phyloP scores from a whole-genome alignment of 2,113 vertebrate species.

The Bungarus multicinctus region DNA sequence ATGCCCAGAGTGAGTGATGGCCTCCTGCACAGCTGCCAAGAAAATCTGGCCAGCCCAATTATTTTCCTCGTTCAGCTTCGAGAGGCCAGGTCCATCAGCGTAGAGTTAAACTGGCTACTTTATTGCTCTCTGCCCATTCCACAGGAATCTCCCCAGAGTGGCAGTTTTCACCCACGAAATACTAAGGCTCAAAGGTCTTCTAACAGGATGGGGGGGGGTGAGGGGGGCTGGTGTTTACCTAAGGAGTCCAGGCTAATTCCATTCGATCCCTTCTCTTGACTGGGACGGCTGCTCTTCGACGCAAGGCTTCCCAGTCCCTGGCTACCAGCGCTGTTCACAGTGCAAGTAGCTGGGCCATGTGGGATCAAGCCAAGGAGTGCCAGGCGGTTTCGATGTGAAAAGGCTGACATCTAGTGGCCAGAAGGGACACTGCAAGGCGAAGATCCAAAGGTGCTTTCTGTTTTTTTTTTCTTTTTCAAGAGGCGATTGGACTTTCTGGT shows the following conservation, averaged over 20 bases:
- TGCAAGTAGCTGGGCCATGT: fast-evolving
- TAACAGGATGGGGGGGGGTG: no score
- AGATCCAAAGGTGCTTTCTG: no score
- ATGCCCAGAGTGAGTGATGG: background rate
- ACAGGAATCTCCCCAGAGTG: background rate
- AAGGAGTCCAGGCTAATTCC: background rate
- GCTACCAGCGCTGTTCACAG: background rate
- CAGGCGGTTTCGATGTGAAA: background rate
- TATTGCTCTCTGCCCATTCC: background rate
- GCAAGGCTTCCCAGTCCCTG: background rate
- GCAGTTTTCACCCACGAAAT: background rate
- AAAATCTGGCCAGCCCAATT: background rate
- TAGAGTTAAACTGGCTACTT: background rate
- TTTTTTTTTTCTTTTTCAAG: no score
- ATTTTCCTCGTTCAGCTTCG: background rate
- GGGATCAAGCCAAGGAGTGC: background rate
- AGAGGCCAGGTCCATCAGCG: background rate
- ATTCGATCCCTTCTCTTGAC: background rate
- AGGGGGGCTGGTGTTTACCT: background rate
- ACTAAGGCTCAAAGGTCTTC: background rate
- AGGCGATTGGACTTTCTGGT: no score
- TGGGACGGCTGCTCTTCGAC: background rate
- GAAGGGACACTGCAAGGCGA: conserved; percentile 36
- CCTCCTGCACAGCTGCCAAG: background rate
- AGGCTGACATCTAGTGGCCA: conserved; percentile 65